phyloP scores from a whole-genome alignment of 2,113 vertebrate species.

The Trematocara nigrifrons region DNA sequence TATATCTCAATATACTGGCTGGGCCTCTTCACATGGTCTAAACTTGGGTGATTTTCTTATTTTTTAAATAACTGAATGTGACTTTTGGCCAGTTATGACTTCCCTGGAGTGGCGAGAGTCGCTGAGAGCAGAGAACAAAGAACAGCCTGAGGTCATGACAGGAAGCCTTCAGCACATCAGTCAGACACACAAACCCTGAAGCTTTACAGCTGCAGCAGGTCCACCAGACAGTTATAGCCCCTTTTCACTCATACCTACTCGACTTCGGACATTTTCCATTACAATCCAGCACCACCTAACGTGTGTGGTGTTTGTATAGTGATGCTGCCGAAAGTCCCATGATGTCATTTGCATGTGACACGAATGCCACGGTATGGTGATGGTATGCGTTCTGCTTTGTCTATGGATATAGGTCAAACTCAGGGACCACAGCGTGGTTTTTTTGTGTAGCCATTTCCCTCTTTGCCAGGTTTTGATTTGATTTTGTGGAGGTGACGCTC shows the following conservation, averaged over 20 bases:
- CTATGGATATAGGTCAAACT: neutral
- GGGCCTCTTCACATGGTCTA: neutral
- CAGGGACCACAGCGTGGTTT: neutral
- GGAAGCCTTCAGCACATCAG: neutral
- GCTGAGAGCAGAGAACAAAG: neutral
- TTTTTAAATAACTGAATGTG: neutral
- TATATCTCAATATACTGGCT: neutral
- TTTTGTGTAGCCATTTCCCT: neutral
- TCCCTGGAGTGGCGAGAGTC: neutral
- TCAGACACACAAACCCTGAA: neutral
- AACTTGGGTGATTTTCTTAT: neutral
- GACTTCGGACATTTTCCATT: neutral
- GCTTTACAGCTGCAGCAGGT: neutral
- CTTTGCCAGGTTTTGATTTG: neutral
- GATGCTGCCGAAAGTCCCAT: neutral
- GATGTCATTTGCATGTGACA: neutral
- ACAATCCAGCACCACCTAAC: neutral
- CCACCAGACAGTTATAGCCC: neutral
- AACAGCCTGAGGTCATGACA: neutral
- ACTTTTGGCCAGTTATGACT: neutral
- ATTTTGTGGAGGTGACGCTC: neutral
- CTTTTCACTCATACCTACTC: neutral
- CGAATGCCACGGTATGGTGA: neutral
- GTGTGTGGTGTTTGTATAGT: neutral
- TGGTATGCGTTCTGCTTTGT: neutral